Percentiles rank a stretch among this genome's conserved stretches.
These are phyloP conservation scores for Bothrops alternatus DNA, from an alignment of 2,797 vertebrate genomes.

Conservation along the genomic window DNA sequence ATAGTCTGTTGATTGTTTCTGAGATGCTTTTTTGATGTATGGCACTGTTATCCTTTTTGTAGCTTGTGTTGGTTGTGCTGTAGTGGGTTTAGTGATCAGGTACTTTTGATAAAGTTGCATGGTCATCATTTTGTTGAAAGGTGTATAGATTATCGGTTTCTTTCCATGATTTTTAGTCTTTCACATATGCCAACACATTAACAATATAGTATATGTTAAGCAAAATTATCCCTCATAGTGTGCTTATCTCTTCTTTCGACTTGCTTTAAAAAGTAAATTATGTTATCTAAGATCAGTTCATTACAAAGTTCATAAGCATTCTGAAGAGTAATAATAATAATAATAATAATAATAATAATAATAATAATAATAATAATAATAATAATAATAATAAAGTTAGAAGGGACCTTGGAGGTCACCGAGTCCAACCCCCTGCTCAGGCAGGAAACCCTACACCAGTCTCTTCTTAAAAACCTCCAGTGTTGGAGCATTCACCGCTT, in stretches of 20 bases:
- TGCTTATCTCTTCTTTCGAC: background rate
- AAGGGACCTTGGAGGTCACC: too few relatives aligned
- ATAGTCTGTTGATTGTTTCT: background rate
- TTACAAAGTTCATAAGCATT: background rate
- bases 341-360: too few relatives aligned
- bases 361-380: too few relatives aligned
- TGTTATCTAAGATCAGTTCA: background rate
- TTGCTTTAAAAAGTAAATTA: conserved; percentile 1
- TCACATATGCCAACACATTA: background rate
- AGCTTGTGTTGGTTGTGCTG: background rate
- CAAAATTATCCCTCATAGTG: background rate
- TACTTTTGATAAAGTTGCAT: background rate
- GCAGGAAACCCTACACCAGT: too few relatives aligned
- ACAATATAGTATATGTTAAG: background rate
- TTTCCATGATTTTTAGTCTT: background rate
- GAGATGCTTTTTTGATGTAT: background rate
- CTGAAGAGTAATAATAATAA: background rate
- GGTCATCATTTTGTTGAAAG: background rate
- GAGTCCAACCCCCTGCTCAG: too few relatives aligned
- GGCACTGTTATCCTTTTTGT: background rate
- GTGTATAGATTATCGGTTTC: background rate
- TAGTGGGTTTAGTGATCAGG: background rate
- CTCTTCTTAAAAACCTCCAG: too few relatives aligned
- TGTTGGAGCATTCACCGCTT: too few relatives aligned
- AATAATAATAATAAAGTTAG: too few relatives aligned